A percentile compares a stretch with the other conserved stretches of the same genome.
Evolutionary conservation across 2,888 invertebrate species (phyloP).

Genomic region (Achlya flavicornis): DNA sequence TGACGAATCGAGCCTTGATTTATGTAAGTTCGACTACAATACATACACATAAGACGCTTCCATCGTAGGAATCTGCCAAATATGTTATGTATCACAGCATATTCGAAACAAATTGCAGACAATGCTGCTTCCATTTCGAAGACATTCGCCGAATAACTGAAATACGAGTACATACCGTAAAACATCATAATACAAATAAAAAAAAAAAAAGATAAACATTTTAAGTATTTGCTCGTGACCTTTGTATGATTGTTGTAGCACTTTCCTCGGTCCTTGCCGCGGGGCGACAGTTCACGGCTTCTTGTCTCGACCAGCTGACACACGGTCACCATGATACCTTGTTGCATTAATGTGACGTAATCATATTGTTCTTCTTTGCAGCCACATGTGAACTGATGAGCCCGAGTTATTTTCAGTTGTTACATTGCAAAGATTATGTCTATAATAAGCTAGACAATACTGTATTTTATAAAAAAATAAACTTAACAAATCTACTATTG

Average conservation of each 20-base stretch:
- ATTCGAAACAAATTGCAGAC: background rate
- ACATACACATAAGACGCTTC: constrained; percentile 16
- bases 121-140: background rate
- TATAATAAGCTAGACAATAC: background rate
- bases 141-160: too few species aligned
- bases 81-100: background rate
- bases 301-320: constrained; percentile 22
- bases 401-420: background rate
- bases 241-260: constrained; percentile 46
- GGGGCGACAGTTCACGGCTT: constrained; percentile 35
- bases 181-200: too few species aligned
- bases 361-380: background rate
- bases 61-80: background rate
- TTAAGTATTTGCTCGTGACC: too few species aligned
- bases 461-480: background rate
- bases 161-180: too few species aligned
- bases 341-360: background rate
- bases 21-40: constrained; percentile 36
- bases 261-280: constrained; percentile 54
- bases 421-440: background rate
- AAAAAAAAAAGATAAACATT: too few species aligned
- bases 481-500: background rate
- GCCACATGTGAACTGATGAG: background rate
- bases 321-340: constrained; percentile 22
- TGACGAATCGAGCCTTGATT: constrained; percentile 58